These are phyloP conservation scores for Eugnorisma glareosa DNA, from an alignment of 2,888 invertebrate genomes.

Conservation along the genomic window DNA sequence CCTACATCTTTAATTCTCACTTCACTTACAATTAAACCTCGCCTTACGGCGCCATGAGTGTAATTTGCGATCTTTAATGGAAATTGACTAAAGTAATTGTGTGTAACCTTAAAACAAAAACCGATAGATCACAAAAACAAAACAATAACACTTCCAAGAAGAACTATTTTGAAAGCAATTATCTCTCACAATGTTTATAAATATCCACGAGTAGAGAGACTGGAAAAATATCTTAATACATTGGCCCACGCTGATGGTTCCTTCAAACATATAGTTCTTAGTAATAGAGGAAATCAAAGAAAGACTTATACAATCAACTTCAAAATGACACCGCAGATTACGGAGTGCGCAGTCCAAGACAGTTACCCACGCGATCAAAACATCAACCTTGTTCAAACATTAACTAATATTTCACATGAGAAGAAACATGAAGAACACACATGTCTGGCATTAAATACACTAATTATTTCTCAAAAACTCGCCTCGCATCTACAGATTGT, in stretches of 20 bases:
- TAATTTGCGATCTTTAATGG: constrained; percentile 37
- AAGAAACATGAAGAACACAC: constrained; percentile 23
- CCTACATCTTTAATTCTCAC: background rate
- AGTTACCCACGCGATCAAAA: constrained; percentile 11
- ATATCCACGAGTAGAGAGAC: background rate
- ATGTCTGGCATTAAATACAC: constrained; percentile 27
- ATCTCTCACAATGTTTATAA: constrained; percentile 32
- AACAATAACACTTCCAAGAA: constrained; percentile 51
- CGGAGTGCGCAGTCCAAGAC: background rate
- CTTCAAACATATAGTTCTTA: background rate
- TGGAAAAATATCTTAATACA: background rate
- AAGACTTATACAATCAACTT: too few species aligned
- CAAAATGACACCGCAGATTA: background rate
- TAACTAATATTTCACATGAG: constrained; percentile 20
- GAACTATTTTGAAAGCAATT: constrained; percentile 32
- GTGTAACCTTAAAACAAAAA: constrained; percentile 36
- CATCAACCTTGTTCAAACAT: constrained; percentile 28
- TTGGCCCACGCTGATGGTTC: background rate
- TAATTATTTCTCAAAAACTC: constrained; percentile 42
- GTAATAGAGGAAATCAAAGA: background rate
- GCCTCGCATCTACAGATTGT: constrained; percentile 28
- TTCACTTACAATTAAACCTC: constrained; percentile 11
- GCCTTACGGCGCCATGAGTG: constrained; percentile 46
- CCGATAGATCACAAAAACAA: constrained; percentile 35
- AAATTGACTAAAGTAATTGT: constrained; percentile 24